Evolutionary conservation across 1,140 invertebrate genomes (phyloP), one percentile per base, ranked within the genome.

Genomic region (Aphis gossypii): DNA sequence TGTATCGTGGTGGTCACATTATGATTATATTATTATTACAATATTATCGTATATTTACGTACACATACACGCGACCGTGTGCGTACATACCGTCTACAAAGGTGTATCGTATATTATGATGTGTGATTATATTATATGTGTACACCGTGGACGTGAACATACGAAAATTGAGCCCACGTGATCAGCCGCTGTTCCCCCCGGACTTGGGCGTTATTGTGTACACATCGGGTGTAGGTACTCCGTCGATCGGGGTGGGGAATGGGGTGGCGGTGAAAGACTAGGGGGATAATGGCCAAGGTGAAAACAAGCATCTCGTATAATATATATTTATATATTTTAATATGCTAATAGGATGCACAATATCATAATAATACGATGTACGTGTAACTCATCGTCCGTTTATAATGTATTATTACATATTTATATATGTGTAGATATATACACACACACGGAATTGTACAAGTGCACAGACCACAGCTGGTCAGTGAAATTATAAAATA

Each of bases 131-230:
- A 76, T 14, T 76, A 76, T 87, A 8, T n/a, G 25, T 87, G 20
- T 23, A 46, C 44, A n/a, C 35, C 1, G 21, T 1, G 84, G 41
- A 89, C 88, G 88, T 89, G 51, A 56, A 56, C 35, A 41, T 20
- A 56, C 48, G 88, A 89, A 89, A 89, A 89, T 89, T 89, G 88
- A 35, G 38, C 88, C 35, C 88, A 89, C 88, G 51, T 89, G 88
- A 89, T 89, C 46, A 7, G 86, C 21, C 86, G 18, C 51, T 38
- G 48, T 38, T 14, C 21, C 23, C 14, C 48, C 48, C 14, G 48
- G n/a, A 88, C 18, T 51, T 23, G 30, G n/a, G 8, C n/a, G 14
- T 54, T n/a, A 88, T 88, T 54, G 87, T 51, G 46, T 88, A 88
- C 41, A 86, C 41, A 86, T n/a, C 84, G 44, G 38, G 23, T 25